phyloP scores from a whole-genome alignment of 2,797 vertebrate species.

The Buceros bicornis region DNA sequence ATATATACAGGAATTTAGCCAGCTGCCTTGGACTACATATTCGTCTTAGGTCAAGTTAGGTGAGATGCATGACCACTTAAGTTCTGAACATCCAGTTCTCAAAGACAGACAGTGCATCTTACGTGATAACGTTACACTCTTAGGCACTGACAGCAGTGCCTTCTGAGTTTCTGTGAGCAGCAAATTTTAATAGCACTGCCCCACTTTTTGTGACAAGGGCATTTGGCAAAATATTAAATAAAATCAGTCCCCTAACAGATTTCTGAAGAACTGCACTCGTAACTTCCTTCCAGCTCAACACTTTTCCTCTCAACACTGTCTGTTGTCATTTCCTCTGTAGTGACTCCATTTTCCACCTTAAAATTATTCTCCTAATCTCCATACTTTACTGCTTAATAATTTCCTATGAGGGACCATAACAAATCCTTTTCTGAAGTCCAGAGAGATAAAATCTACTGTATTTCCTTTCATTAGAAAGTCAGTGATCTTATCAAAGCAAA shows the following conservation, averaged over 20 bases:
- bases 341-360: neutral
- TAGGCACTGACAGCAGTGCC: neutral
- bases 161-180: neutral
- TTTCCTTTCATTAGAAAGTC: constrained; percentile 56
- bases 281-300: neutral
- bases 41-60: neutral
- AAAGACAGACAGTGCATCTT: neutral
- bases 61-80: neutral
- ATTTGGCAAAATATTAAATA: neutral
- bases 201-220: neutral
- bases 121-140: neutral
- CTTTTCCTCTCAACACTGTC: neutral
- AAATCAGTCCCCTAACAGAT: neutral
- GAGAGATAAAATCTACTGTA: constrained; percentile 28
- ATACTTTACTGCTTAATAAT: neutral
- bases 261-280: neutral
- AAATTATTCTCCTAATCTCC: constrained; percentile 24
- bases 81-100: neutral
- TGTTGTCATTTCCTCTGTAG: neutral
- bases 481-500: constrained; percentile 28
- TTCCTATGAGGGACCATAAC: neutral
- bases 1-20: neutral
- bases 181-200: neutral
- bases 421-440: constrained; percentile 42
- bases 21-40: neutral